Conservation (phyloP, 2,113 vertebrate genomes). For the Callipepla californica region DNA sequence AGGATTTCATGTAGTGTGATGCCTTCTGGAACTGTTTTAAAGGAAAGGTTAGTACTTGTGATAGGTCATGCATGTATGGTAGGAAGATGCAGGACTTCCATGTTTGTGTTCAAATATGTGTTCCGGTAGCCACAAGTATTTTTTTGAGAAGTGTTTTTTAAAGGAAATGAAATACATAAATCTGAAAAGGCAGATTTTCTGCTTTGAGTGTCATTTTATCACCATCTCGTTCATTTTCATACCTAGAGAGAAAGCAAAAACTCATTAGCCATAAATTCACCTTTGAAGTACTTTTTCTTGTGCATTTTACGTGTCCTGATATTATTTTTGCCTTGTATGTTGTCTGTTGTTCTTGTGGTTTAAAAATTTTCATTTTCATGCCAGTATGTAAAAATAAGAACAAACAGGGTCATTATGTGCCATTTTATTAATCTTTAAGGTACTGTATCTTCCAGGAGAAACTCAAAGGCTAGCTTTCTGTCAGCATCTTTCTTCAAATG, state of each 20-base stretch:
- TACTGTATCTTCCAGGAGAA: background rate
- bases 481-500: background rate
- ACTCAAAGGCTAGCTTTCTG: background rate
- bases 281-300: background rate
- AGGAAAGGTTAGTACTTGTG: background rate
- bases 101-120: background rate
- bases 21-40: background rate
- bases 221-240: background rate
- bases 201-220: background rate
- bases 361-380: background rate
- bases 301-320: background rate
- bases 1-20: background rate
- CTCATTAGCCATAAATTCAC: background rate
- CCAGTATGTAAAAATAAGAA: background rate
- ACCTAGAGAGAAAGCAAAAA: background rate
- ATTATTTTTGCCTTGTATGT: background rate
- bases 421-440: background rate
- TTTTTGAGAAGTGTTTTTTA: background rate
- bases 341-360: background rate
- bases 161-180: background rate
- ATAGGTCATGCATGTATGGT: background rate
- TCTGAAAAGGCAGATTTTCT: background rate
- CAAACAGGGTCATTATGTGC: background rate
- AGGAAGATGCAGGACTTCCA: fast-evolving
- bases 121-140: background rate